These are phyloP conservation scores for Pseudopipra pipra DNA, from an alignment of 2,113 vertebrate genomes.

Conservation along the genomic window DNA sequence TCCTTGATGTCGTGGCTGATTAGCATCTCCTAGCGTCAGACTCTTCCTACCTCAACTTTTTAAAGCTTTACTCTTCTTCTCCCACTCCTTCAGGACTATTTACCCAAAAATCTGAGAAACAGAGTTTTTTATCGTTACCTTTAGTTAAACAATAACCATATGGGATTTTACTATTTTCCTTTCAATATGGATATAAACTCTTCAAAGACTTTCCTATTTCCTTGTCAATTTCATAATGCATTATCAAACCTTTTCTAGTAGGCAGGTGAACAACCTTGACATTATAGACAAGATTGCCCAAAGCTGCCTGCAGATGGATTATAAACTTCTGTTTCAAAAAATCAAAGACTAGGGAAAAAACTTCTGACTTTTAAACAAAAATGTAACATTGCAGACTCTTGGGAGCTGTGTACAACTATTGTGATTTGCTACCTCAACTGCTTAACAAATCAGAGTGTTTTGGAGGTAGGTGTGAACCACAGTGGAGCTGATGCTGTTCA, in stretches of 20 bases:
- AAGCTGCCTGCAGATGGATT: background rate
- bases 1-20: background rate
- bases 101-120: background rate
- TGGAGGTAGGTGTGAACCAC: background rate
- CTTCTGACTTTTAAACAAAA: background rate
- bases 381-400: background rate
- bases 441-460: background rate
- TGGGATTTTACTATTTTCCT: background rate
- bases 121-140: background rate
- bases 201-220: background rate
- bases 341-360: background rate
- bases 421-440: background rate
- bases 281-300: background rate
- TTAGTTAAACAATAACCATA: background rate
- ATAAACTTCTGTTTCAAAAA: background rate
- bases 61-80: background rate
- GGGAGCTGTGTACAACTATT: background rate
- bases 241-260: background rate
- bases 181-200: background rate
- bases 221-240: background rate
- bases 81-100: background rate
- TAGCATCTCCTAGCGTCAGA: background rate
- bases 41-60: background rate
- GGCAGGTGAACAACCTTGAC: background rate
- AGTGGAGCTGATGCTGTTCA: background rate